Evolutionary conservation across 37 sponge, comb jelly and placozoan genomes (phyloP), one percentile per base, ranked within the genome.

Genomic region (Ephydatia muelleri): DNA sequence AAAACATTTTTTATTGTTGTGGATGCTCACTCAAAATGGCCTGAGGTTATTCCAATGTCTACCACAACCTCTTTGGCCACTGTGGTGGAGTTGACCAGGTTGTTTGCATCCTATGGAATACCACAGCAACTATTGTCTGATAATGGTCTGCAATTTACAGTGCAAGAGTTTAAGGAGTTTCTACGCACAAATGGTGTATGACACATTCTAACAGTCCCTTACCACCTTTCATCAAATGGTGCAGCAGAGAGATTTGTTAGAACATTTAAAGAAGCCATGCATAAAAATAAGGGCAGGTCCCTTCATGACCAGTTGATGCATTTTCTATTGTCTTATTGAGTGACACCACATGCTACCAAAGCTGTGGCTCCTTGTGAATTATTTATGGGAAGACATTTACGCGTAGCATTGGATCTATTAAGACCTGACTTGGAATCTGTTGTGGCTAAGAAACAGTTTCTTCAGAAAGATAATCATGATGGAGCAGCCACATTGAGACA

Each of bases 21-120:
- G 32, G 82, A 80, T 67, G 82, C 82, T 26, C 83, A 82, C 49
- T 82, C 75, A 37, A 72, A 82, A 49, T 73, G 83, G 83, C 83
- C 83, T 23, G 83, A 82, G 38, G 73, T 82, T 22, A 36, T 82
- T 49, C 33, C 27, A 34, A 82, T 82, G 83, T 65, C 67, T 13
- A 67, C 37, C 67, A 80, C 32, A 32, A 80, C 80, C 31, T 66
- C 80, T 67, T 27, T 14, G 28, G 28, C 25, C 25, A 82, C 83
- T 3, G 82, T 3, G 82, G 26, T 38, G 69, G 38, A 70, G 72
- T 31, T 39, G 19, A n/a, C 71, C 31, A n/a, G n/a, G n/a, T n/a
- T n/a, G n/a, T n/a, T n/a, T n/a, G n/a, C n/a, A n/a, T n/a, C n/a
- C n/a, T n/a, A n/a, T n/a, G n/a, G n/a, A n/a, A n/a, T n/a, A n/a